Evolutionary conservation across 2,113 vertebrate genomes (phyloP), one percentile per base, ranked within the genome.

Genomic region (Burhinus bistriatus): DNA sequence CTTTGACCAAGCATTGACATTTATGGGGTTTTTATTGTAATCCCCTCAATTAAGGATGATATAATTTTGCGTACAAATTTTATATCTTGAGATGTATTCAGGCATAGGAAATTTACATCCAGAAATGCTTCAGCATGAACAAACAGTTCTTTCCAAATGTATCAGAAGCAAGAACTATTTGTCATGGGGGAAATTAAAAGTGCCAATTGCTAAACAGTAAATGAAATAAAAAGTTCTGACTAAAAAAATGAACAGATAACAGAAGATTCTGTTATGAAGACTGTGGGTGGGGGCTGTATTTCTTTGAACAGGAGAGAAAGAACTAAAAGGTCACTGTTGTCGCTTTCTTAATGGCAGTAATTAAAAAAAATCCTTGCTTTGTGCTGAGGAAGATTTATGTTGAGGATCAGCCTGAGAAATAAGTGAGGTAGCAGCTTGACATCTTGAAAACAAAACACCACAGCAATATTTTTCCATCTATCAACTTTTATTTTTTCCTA

Each of bases 361-460:
- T 97, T 97, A 78, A 9, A 68, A 78, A 64, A 85, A 83, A 72
- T 73, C 83, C 87, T 40, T 82, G 75, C 94, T 97, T 95, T 95
- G 96, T 94, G 80, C 94, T 95, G 54, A 70, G 87, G 55, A 92
- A 96, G 96, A 96, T 97, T 97, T 97, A 97, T 96, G 91, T 90
- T 51, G 57, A 95, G 82, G 93, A 91, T 89, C 88, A 86, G 91
- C 88, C 94, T 96, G 93, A 97, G 97, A 98, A 98, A 93, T 96
- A 93, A 93, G 93, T 96, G 94, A 91, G 88, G 91, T 91, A 96
- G 95, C 96, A 96, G 97, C 93, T 97, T 97, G 96, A 97, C 91
- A 97, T 97, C 93, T 97, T 95, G 95, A 95, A 97, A 97, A 96
- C 95, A 97, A 96, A 98, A 89, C 69, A 70, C 36, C 40, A 27